Percentiles rank a stretch among this genome's conserved stretches.
Conservation (phyloP, 2,113 vertebrate species). For the Delphinus delphis region DNA sequence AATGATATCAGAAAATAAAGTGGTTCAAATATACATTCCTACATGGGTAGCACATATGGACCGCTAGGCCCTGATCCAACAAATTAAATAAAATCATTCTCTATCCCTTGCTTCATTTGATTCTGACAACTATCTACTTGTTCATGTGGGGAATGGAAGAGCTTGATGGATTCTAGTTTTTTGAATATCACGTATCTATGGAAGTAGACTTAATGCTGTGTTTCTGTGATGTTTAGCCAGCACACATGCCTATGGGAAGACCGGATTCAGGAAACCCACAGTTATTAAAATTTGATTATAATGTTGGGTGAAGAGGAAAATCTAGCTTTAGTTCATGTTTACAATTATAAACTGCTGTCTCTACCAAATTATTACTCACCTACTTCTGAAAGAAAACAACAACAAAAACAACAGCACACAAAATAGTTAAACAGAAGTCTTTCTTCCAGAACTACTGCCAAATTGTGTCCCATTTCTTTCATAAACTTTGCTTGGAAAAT, state of each 20-base stretch:
- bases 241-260: not conserved
- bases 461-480: conserved; percentile 13
- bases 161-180: not conserved
- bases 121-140: not conserved
- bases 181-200: not conserved
- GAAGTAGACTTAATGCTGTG: not conserved
- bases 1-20: not conserved
- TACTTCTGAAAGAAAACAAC: not conserved
- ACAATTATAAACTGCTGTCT: not conserved
- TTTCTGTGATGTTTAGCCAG: conserved; percentile 12
- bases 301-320: not conserved
- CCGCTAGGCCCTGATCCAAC: not conserved
- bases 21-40: not conserved
- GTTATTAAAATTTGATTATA: not conserved
- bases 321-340: not conserved
- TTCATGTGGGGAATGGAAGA: not conserved
- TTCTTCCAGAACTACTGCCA: not conserved
- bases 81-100: not conserved
- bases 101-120: not conserved
- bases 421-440: not conserved
- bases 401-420: not conserved
- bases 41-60: not conserved
- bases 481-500: conserved; percentile 46
- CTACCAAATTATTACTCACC: not conserved
- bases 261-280: not conserved